Evolutionary conservation across 2,113 vertebrate species (phyloP).

Genomic region (Symphodus melops): DNA sequence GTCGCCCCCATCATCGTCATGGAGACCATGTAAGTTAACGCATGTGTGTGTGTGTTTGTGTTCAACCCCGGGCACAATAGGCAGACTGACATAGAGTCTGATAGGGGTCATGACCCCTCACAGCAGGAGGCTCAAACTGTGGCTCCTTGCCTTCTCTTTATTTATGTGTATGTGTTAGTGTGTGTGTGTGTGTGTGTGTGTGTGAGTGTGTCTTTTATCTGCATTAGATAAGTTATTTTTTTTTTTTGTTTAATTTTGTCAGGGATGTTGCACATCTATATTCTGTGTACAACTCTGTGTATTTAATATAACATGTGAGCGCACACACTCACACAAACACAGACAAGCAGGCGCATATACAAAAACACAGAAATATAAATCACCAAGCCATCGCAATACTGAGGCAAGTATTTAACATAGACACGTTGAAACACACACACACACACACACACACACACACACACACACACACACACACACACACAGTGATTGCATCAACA

Average conservation of each 20-base stretch:
- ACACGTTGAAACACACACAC: neutral
- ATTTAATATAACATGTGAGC: neutral
- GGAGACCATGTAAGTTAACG: slow-evolving; percentile 96
- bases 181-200: neutral
- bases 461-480: too few relatives aligned
- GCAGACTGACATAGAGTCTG: slow-evolving; percentile 98
- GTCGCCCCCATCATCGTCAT: slow-evolving; percentile 94
- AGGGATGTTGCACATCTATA: slow-evolving; percentile 8
- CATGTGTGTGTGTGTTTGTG: slow-evolving; percentile 73
- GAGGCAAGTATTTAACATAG: slow-evolving; percentile 25
- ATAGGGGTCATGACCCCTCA: slow-evolving; percentile 95
- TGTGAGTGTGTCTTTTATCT: slow-evolving; percentile 35
- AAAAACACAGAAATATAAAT: slow-evolving; percentile 49
- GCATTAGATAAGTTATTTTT: neutral
- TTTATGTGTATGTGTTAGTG: slow-evolving; percentile 7
- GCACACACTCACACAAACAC: slow-evolving; percentile 2
- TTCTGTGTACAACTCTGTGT: neutral
- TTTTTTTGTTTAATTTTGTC: neutral
- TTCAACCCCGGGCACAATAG: slow-evolving; percentile 87
- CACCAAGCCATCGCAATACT: neutral
- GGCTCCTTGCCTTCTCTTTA: slow-evolving; percentile 83
- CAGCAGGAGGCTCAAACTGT: slow-evolving; percentile 79
- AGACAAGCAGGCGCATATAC: slow-evolving; percentile 25
- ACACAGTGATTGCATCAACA: slow-evolving; percentile 1
- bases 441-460: neutral